Percentiles rank a stretch among this genome's conserved stretches.
phyloP scores from a whole-genome alignment of 2,888 invertebrate species.

The Sminthurinus aureus region DNA sequence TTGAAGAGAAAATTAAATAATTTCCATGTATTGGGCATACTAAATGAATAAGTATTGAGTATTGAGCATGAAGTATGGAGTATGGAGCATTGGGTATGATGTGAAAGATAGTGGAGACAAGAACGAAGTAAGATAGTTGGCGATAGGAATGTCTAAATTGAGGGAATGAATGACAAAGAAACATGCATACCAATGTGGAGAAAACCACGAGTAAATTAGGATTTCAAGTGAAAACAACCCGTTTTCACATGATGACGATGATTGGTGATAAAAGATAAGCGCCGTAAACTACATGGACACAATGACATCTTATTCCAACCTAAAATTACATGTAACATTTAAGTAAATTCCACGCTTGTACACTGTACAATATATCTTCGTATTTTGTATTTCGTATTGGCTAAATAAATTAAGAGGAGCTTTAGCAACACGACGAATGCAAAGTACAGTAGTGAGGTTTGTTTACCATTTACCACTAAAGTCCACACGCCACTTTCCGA shows the following conservation, averaged over 20 bases:
- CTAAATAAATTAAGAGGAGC: too few relatives aligned
- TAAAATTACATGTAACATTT: not conserved
- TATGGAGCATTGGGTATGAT: too few relatives aligned
- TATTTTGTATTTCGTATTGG: too few relatives aligned
- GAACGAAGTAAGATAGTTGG: not conserved
- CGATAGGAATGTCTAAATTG: not conserved
- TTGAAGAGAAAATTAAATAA: constrained; percentile 27
- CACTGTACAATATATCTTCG: too few relatives aligned
- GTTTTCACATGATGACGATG: not conserved
- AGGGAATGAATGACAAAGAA: not conserved
- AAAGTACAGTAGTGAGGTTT: too few relatives aligned
- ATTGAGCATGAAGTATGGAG: not conserved
- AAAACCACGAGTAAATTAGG: not conserved
- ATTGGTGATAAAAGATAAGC: not conserved
- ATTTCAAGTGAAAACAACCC: not conserved
- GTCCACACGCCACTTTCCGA: too few relatives aligned
- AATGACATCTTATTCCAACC: not conserved
- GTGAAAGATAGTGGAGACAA: not conserved
- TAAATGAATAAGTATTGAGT: not conserved
- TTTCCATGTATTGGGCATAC: constrained; percentile 13
- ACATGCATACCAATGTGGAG: not conserved
- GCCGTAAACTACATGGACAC: not conserved
- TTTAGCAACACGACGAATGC: too few relatives aligned
- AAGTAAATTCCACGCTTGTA: too few relatives aligned
- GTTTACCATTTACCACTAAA: too few relatives aligned